Evolutionary conservation across 2,113 vertebrate genomes (phyloP), one percentile per base, ranked within the genome.

Genomic region (Nestor notabilis): DNA sequence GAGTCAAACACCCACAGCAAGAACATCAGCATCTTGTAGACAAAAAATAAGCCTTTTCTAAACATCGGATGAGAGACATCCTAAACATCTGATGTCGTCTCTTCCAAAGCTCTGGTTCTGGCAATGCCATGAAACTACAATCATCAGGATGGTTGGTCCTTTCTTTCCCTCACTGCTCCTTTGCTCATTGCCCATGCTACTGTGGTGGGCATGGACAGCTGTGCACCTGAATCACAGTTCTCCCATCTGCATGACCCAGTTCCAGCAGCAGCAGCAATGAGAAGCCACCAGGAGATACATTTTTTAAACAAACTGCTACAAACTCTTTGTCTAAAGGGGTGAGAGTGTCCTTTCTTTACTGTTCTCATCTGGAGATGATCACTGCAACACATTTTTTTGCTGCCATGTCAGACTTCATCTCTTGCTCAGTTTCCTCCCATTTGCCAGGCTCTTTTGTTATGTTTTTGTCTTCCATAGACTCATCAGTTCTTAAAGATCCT

Each of bases 131-230:
- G n/a, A 70, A 65, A 71, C 11, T 74, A 44, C 39, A 53, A 16
- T 10, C 58, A 84, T 18, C 14, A 25, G 35, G 55, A 74, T 1
- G 58, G 55, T 5, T 60, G 33, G 13, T 35, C 28, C 17, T 47
- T 37, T 8, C 29, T 43, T 41, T 18, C 64, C 23, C 7, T 33
- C 50, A 17, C 27, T 47, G 47, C 63, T 76, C 25, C n/a, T 92
- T 24, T 76, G 44, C n/a, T 61, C 29, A 35, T 29, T 37, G 52
- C 17, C 58, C 13, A 5, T 5, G 18, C 21, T 43, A 55, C 35
- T 0, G 0, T 5, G 35, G 47, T 47, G 39, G 13, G 5, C 11
- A 64, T 0, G 18, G 33, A 33, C 23, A 68, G 11, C 8, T 0
- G 0, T 39, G n/a, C 28, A 35, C 33, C 20, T 41, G 5, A 64